Evolutionary conservation across 2,113 vertebrate species (phyloP).

Genomic region (Mirounga angustirostris): DNA sequence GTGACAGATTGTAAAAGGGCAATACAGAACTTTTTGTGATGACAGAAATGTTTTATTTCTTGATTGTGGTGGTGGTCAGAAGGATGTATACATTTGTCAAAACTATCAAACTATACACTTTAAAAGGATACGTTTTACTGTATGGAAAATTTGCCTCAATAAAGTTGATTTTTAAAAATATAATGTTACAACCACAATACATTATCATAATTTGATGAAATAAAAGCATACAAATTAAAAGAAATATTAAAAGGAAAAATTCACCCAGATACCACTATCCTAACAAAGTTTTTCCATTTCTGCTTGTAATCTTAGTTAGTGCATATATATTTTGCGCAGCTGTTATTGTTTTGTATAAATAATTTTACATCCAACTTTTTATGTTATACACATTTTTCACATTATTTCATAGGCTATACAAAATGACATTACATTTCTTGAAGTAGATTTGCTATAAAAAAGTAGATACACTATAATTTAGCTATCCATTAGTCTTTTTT

Average conservation of each 20-base stretch:
- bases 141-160: neutral
- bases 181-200: neutral
- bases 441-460: conserved; percentile 7
- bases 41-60: neutral
- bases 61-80: neutral
- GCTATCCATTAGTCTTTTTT: neutral
- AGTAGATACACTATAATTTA: conserved; percentile 31
- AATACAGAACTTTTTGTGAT: neutral
- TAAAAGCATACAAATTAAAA: conserved; percentile 30
- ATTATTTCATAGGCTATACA: conserved; percentile 32
- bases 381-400: conserved; percentile 2
- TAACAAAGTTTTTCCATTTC: conserved; percentile 48
- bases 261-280: neutral
- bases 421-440: conserved; percentile 59
- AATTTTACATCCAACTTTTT: conserved; percentile 46
- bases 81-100: conserved; percentile 6
- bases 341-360: conserved; percentile 52
- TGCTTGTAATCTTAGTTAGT: conserved; percentile 28
- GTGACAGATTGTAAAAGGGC: neutral
- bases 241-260: neutral
- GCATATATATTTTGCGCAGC: neutral
- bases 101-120: conserved; percentile 11
- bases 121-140: neutral
- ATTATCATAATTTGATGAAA: neutral
- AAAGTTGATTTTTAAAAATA: conserved; percentile 23